Evolutionary conservation across 2,797 vertebrate species (phyloP).

Genomic region (Thamnophis elegans): DNA sequence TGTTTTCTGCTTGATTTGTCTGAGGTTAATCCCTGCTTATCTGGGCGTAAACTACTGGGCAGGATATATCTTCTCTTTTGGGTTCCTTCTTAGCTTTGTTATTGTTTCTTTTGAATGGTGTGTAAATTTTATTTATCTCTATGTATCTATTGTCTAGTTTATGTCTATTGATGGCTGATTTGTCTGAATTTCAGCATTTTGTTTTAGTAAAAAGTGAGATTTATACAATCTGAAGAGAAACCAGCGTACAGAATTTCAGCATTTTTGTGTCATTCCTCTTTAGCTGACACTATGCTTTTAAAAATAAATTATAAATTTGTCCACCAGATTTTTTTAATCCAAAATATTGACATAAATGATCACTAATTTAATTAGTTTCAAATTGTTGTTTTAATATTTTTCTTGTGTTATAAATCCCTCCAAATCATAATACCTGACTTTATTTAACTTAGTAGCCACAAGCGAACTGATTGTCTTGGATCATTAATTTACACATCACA

Average conservation of each 20-base stretch:
- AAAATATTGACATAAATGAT: background rate
- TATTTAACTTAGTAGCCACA: background rate
- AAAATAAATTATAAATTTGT: background rate
- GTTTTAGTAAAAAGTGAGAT: background rate
- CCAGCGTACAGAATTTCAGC: background rate
- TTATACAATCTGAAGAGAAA: background rate
- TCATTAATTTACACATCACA: background rate
- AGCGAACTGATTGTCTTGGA: background rate
- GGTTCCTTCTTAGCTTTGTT: background rate
- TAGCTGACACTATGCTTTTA: background rate
- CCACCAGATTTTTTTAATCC: background rate
- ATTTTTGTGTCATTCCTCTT: background rate
- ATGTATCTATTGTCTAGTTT: background rate
- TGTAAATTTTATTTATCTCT: background rate
- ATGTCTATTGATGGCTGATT: background rate
- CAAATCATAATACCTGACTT: background rate
- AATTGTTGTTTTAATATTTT: background rate
- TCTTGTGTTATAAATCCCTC: background rate
- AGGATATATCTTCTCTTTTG: background rate
- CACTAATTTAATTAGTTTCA: background rate
- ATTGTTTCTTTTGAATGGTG: background rate
- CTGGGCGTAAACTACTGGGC: background rate
- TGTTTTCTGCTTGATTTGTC: background rate
- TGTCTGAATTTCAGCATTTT: background rate
- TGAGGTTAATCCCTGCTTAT: background rate